A percentile compares a stretch with the other conserved stretches of the same genome.
Conservation (phyloP, 2,113 vertebrate genomes). For the Bubo blakistoni region DNA sequence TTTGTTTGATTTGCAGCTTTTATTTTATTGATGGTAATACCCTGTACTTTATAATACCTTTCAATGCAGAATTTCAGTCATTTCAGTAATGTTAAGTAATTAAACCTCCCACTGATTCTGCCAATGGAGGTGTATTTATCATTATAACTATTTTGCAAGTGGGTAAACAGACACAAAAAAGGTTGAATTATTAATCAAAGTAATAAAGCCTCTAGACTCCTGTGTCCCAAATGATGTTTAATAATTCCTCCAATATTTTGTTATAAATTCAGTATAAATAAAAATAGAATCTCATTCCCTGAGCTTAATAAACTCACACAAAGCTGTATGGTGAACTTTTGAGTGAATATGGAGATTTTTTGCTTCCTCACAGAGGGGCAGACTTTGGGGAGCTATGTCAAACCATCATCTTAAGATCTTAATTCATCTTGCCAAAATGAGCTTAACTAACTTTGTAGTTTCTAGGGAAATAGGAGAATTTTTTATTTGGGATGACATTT, state of each 20-base stretch:
- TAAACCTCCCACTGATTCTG: slow-evolving; percentile 47
- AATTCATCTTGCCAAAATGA: not conserved
- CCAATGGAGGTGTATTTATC: slow-evolving; percentile 41
- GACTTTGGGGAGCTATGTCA: not conserved
- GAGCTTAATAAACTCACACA: not conserved
- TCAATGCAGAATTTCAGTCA: slow-evolving; percentile 31
- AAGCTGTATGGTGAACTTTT: not conserved
- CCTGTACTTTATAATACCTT: slow-evolving; percentile 38
- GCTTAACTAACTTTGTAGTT: not conserved
- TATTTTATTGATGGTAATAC: slow-evolving; percentile 48
- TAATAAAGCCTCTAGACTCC: not conserved
- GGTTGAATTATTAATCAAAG: slow-evolving; percentile 26
- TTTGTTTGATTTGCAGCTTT: slow-evolving; percentile 41
- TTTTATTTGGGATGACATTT: not conserved
- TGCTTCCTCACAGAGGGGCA: not conserved
- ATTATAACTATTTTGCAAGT: slow-evolving; percentile 34
- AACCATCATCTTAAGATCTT: not conserved
- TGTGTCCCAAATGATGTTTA: not conserved
- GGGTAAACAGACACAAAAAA: slow-evolving; percentile 39
- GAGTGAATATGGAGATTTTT: not conserved
- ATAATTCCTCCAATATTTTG: not conserved
- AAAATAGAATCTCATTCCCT: not conserved
- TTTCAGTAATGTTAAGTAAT: slow-evolving; percentile 55
- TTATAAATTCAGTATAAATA: not conserved
- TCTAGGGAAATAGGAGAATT: not conserved